These are phyloP conservation scores for Thalpophila matura DNA, from an alignment of 2,888 invertebrate species.

Conservation along the genomic window DNA sequence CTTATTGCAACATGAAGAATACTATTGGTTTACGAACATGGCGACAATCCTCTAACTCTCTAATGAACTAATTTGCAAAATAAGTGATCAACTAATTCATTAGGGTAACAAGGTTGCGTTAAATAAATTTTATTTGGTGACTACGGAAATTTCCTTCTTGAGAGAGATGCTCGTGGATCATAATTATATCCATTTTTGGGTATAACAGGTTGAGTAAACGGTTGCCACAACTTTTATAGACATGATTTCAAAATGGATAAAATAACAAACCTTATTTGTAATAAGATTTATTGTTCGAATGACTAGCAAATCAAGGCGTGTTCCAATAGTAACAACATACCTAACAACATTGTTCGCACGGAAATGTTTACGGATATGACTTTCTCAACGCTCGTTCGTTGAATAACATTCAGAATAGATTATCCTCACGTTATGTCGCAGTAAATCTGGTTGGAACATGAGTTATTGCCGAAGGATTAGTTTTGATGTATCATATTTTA, in stretches of 20 bases:
- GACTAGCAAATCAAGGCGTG: background rate
- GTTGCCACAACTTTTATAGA: too few relatives aligned
- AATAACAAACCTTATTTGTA: background rate
- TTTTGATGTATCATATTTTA: background rate
- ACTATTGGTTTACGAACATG: too few relatives aligned
- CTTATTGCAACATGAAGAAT: too few relatives aligned
- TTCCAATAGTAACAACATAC: background rate
- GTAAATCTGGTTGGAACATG: slow-evolving; percentile 6
- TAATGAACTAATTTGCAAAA: too few relatives aligned
- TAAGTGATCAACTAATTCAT: too few relatives aligned
- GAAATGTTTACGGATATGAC: slow-evolving; percentile 19
- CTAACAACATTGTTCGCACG: slow-evolving; percentile 1
- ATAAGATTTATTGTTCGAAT: background rate
- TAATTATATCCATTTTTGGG: too few relatives aligned
- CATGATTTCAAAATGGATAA: background rate
- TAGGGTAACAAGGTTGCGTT: too few relatives aligned
- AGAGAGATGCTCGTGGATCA: too few relatives aligned
- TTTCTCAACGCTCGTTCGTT: background rate
- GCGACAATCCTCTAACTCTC: too few relatives aligned
- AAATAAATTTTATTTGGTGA: too few relatives aligned
- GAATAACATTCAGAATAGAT: slow-evolving; percentile 10
- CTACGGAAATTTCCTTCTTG: too few relatives aligned
- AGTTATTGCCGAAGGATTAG: background rate
- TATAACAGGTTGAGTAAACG: too few relatives aligned
- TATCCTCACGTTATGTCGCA: slow-evolving; percentile 1